Percentiles rank a stretch among this genome's conserved stretches.
Evolutionary conservation across 2,113 vertebrate genomes (phyloP).

Genomic region (Pygoscelis antarcticus): DNA sequence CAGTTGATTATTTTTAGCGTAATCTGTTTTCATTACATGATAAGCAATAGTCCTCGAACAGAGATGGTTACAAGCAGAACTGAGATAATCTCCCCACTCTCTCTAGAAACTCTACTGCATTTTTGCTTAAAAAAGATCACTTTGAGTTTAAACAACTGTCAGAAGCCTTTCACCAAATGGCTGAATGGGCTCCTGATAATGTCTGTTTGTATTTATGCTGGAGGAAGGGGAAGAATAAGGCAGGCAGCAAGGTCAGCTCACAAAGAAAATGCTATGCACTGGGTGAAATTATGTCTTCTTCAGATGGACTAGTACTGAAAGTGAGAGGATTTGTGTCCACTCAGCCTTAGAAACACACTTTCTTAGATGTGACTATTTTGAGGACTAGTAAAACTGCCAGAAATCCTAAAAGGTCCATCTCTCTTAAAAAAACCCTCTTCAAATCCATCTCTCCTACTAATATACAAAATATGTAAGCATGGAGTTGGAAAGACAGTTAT

Average conservation of each 20-base stretch:
- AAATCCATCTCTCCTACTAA: neutral
- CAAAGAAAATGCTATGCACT: neutral
- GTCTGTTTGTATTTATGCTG: conserved; percentile 8
- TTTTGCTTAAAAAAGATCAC: neutral
- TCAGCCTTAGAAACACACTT: neutral
- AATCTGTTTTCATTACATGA: conserved; percentile 30
- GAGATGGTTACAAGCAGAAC: neutral
- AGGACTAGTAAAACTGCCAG: neutral
- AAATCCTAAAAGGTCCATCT: neutral
- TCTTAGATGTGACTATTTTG: neutral
- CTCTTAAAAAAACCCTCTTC: neutral
- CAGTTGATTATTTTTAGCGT: conserved; percentile 1
- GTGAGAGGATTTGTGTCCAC: neutral
- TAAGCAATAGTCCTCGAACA: neutral
- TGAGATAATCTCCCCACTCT: neutral
- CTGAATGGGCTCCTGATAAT: neutral
- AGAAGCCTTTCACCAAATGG: conserved; percentile 26
- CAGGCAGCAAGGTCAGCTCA: neutral
- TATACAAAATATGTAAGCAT: neutral
- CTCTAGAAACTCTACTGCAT: neutral
- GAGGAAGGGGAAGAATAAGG: neutral
- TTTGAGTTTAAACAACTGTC: conserved; percentile 29
- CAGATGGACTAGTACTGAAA: neutral
- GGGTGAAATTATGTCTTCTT: neutral
- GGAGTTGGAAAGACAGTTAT: neutral